Base-by-base conservation (phyloP, 1,140 invertebrate genomes). In the Proales similis region DNA sequence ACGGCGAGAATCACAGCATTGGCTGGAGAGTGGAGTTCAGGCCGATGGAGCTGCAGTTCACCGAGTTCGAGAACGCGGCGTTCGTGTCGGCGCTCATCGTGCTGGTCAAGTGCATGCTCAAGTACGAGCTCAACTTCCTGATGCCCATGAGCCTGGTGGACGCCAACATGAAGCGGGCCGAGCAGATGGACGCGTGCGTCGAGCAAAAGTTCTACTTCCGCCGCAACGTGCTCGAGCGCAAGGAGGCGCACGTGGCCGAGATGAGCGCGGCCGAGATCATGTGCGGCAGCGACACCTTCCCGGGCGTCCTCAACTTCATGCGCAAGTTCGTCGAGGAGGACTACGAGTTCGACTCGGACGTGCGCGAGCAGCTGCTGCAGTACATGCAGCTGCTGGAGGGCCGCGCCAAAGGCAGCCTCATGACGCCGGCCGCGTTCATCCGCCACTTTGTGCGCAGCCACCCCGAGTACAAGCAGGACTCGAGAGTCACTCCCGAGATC, bases 11-110 rank as follows among this genome's bases (percentile, higher is more conserved):
- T 51, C 70, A 70, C 48, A 65, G 86, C 36, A 96, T 98, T 72
- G 93, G 95, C 14, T 99, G 95, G 95, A 81, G 95, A 65, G 95
- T 99, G 2, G 95, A 99, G 79, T 99, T 99, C 78, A 82, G 95
- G 42, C 93, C 95, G 30, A 97, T 92, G 74, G 95, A 99, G 74
- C 85, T 90, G 4, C 95, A 99, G 78, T 82, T 98, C 48, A 96
- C 94, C 1, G 93, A 98, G 78, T 97, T 98, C 79, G 95, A 99
- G 78, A 99, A 99, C 79, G 93, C 95, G 5, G 94, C 94, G 2
- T 90, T 92, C 68, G 92, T 94, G n/a, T 92, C 91, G 70, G 98
- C 99, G 75, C 84, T 99, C 6, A 93, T 98, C 1, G 77, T 99
- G 30, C 80, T 99, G 36, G 98, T 94, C 0, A 78, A 95, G 65